Evolutionary conservation across 2,113 vertebrate genomes (phyloP), one percentile per base, ranked within the genome.

Genomic region (Paraplagusia blochii): DNA sequence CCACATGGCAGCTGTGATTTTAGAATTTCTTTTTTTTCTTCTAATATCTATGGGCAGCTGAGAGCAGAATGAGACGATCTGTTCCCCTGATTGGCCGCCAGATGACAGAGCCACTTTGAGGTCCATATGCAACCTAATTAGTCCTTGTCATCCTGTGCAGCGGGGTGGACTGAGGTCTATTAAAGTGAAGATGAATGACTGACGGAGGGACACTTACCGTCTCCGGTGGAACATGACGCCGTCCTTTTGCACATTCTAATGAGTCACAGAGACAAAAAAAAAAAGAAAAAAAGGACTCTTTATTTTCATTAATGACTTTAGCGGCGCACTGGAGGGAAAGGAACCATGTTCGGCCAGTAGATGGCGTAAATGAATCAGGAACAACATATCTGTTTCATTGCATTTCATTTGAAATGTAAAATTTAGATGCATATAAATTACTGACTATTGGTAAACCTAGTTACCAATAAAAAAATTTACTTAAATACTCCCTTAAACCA

Each of bases 21-120:
- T 45, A 76, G 85, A 77, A 71, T 74, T 43, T 13, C 14, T 43
- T 43, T 12, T 43, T 43, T 12, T 43, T 43, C 11, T 29, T 78
- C 68, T 84, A 79, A 81, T 87, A 83, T 83, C 81, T 81, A 56
- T 16, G 72, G 85, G 67, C 89, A 92, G 88, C 89, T 92, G 90
- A 87, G 84, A 76, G 79, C 63, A 63, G 83, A 76, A 73, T 77
- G 73, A 70, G 83, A 76, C 66, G 72, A 63, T 64, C 81, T 79
- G 81, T 80, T 74, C 76, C 74, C 70, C 72, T 85, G 85, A 84
- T 85, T 85, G 70, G 82, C 73, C 79, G 63, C 67, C 69, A 81
- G 88, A 88, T 90, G 90, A 92, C 86, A 89, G 89, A 89, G 75
- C 76, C 82, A 89, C 89, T 90, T 90, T 91, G 82, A 80, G 85